Evolutionary conservation across 2,113 vertebrate genomes (phyloP), one percentile per base, ranked within the genome.

Genomic region (Brienomyrus longianalis): DNA sequence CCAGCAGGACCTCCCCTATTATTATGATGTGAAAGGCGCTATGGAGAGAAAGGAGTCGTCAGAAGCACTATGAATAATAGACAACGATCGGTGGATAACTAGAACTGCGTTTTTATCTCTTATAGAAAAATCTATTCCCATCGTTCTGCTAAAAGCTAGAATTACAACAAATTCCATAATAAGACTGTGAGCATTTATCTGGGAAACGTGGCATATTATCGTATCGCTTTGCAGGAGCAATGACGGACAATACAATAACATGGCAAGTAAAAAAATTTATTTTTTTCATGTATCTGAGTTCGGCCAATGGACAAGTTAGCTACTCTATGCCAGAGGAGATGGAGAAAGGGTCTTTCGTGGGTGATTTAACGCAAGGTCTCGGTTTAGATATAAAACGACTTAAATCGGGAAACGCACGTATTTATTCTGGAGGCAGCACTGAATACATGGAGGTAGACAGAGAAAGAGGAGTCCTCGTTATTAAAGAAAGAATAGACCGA

Each of bases 281-380:
- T 31, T 54, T 83, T 87, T 56, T 90, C 27, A 17, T 92, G 13
- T 93, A 0, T 84, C 17, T 92, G 17, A 1, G 19, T 3, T 31
- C 90, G 3, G 91, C 88, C 10, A 31, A 52, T 17, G 93, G 90
- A 0, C 94, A 96, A 90, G 94, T 96, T 92, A 93, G 91, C 39
- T 96, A 96, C 77, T 95, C 95, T 0, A 90, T 97, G 87, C 94
- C 95, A 0, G 96, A 97, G 89, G 96, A 97, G 91, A 88, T 96
- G 92, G 92, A 94, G 19, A 95, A 91, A 92, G 95, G 95, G 1
- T 95, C 95, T 9, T 92, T 96, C 3, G 92, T 96, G 10, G 95
- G 95, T 66, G 93, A 93, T 89, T 90, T 96, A 51, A 92, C 92
- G 77, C 94, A 91, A 86, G 95, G 96, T 93, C 91, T 97, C 47